A percentile compares a stretch with the other conserved stretches of the same genome.
Evolutionary conservation across 2,797 vertebrate species (phyloP).

Genomic region (Buceros bicornis): DNA sequence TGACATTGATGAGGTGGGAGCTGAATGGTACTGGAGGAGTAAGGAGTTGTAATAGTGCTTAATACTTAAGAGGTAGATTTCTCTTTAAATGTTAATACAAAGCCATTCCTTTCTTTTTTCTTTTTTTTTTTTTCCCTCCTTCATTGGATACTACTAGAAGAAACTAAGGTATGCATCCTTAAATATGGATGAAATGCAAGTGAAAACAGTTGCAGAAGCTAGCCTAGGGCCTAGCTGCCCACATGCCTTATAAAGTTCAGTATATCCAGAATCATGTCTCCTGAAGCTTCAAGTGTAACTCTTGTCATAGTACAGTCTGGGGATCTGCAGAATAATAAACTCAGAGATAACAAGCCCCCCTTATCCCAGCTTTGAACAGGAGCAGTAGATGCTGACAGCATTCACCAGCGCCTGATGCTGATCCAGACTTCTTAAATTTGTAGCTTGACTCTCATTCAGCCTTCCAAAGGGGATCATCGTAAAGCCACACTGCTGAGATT

Average conservation of each 20-base stretch:
- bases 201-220: not conserved
- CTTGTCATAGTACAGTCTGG: not conserved
- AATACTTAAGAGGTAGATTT: not conserved
- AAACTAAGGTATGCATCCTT: not conserved
- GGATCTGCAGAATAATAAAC: slow-evolving; percentile 29
- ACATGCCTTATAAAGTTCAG: not conserved
- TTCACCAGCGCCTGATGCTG: slow-evolving; percentile 27
- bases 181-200: not conserved
- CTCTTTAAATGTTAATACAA: not conserved
- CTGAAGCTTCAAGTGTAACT: not conserved
- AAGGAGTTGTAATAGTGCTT: not conserved
- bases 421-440: slow-evolving; percentile 69
- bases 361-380: slow-evolving; percentile 60
- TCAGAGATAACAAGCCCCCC: slow-evolving; percentile 45
- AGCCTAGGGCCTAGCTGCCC: not conserved
- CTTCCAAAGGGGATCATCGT: slow-evolving; percentile 66
- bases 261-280: not conserved
- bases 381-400: not conserved
- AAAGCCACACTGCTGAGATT: slow-evolving; percentile 67
- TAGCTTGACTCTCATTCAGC: slow-evolving; percentile 54
- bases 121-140: not conserved
- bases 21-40: not conserved
- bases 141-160: not conserved
- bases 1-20: not conserved
- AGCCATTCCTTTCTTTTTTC: not conserved